Percentiles rank a stretch among this genome's conserved stretches.
These are phyloP conservation scores for Aix galericulata DNA, from an alignment of 2,113 vertebrate genomes.

Conservation along the genomic window DNA sequence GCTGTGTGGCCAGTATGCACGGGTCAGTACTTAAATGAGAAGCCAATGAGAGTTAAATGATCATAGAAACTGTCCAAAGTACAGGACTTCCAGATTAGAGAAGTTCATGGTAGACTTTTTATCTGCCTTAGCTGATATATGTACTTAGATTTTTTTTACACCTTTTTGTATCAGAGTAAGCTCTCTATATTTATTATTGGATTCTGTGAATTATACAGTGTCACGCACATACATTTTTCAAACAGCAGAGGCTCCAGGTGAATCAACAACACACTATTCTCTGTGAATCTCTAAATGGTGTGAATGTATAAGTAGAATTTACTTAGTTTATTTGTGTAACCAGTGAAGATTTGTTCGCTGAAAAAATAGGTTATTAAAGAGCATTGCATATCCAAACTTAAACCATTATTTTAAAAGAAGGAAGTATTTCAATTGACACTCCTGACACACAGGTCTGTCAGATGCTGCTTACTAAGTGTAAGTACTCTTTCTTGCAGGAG, in stretches of 20 bases:
- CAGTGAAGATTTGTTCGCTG: background rate
- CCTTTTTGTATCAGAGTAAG: no score
- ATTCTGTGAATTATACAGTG: background rate
- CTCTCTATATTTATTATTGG: background rate
- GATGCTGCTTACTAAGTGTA: background rate
- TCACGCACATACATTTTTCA: background rate
- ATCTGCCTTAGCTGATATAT: background rate
- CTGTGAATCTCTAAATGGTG: background rate
- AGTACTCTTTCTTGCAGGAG: background rate
- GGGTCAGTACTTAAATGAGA: conserved; percentile 78
- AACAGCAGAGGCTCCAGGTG: background rate
- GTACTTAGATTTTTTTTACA: background rate
- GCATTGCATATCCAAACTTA: background rate
- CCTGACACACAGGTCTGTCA: background rate
- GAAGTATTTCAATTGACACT: background rate
- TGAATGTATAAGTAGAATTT: background rate
- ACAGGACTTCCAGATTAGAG: background rate
- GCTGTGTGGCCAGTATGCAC: conserved; percentile 91
- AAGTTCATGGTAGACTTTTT: background rate
- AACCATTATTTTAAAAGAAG: background rate
- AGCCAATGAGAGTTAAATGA: background rate
- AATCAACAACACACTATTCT: background rate
- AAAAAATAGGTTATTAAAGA: background rate
- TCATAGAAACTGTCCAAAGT: background rate
- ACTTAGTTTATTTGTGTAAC: background rate